Conservation (phyloP, 2,888 invertebrate genomes). For the Pantelozetes paolii region DNA sequence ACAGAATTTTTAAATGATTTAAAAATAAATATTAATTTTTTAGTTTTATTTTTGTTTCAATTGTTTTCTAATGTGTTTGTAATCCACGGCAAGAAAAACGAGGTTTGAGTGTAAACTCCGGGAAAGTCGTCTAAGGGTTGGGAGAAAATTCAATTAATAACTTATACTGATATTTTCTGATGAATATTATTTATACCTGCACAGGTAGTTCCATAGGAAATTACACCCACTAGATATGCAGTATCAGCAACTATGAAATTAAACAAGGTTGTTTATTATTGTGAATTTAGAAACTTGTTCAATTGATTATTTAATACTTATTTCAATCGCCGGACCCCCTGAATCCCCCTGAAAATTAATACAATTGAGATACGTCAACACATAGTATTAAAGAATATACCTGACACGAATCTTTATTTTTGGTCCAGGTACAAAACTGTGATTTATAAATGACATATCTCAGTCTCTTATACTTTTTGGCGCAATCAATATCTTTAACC, state of each 20-base stretch:
- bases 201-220: slow-evolving; percentile 19
- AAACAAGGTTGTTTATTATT: neutral
- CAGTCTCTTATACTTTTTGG: neutral
- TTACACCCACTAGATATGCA: neutral
- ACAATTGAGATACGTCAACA: too few relatives aligned
- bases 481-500: neutral
- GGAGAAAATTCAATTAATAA: too few relatives aligned
- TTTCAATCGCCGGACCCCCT: slow-evolving; percentile 14
- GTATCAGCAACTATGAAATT: neutral
- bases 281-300: neutral
- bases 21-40: too few relatives aligned
- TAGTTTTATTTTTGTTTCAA: too few relatives aligned
- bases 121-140: slow-evolving; percentile 4
- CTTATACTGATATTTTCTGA: too few relatives aligned
- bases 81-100: slow-evolving; percentile 3
- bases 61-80: neutral
- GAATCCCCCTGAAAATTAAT: slow-evolving; percentile 11
- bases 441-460: neutral
- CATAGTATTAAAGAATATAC: too few relatives aligned
- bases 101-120: slow-evolving; percentile 13
- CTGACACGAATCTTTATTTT: slow-evolving; percentile 14
- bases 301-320: neutral
- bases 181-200: neutral
- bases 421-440: slow-evolving; percentile 15
- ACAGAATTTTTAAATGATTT: too few relatives aligned